Percentiles rank a stretch among this genome's conserved stretches.
Evolutionary conservation across 2,888 invertebrate species (phyloP).

Genomic region (Phengaris alcon): DNA sequence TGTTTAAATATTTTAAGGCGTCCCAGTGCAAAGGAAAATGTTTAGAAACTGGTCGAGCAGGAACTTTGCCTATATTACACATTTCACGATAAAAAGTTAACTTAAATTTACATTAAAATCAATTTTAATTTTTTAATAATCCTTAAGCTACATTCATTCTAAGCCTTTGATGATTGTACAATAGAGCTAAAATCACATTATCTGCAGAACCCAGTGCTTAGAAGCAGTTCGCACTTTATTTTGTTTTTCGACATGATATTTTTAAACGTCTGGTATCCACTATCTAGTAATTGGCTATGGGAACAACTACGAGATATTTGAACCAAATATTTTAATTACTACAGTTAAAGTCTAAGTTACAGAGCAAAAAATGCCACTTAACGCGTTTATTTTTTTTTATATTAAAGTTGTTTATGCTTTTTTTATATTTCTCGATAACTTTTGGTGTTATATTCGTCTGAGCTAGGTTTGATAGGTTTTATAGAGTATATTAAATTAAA

Average conservation of each 20-base stretch:
- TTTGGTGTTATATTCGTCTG: neutral
- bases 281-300: constrained; percentile 4
- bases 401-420: neutral
- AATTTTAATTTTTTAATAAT: no score
- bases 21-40: no score
- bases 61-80: no score
- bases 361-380: neutral
- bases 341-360: neutral
- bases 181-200: neutral
- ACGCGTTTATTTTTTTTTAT: neutral
- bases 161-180: no score
- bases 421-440: neutral
- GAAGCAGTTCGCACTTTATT: neutral
- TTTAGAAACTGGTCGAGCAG: no score
- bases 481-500: neutral
- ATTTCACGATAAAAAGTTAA: no score
- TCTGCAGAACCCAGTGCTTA: no score
- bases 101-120: no score
- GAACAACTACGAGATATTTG: neutral
- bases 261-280: neutral
- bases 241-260: neutral
- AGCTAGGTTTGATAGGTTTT: neutral
- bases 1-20: no score
- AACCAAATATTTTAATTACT: constrained; percentile 14
- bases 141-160: no score